Conservation (phyloP, 2,797 vertebrate genomes). For the Helarctos malayanus region DNA sequence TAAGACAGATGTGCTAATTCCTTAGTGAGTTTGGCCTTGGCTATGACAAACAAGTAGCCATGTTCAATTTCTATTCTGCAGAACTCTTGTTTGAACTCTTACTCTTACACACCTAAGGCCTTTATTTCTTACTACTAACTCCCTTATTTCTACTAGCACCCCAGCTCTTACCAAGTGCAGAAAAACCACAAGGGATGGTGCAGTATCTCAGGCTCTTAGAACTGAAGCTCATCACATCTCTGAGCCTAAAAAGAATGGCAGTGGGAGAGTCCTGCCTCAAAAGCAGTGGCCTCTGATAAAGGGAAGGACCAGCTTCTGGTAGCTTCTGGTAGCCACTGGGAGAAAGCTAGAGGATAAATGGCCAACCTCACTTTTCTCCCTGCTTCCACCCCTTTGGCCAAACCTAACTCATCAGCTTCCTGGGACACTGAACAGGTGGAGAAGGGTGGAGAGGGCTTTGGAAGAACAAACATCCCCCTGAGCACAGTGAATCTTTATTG, state of each 20-base stretch:
- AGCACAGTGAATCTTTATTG: neutral
- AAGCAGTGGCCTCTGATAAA: neutral
- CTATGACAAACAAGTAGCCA: neutral
- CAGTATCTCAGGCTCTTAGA: neutral
- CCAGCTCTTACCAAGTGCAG: neutral
- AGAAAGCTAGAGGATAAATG: neutral
- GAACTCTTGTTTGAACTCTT: neutral
- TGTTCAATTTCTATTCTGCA: neutral
- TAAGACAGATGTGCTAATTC: neutral
- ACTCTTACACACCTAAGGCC: neutral
- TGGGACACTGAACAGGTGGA: neutral
- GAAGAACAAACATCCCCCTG: neutral
- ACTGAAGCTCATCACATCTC: neutral
- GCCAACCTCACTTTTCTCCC: neutral
- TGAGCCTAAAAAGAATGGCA: neutral
- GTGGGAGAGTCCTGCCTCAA: neutral
- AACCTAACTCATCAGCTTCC: neutral
- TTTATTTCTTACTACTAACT: neutral
- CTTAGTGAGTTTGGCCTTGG: neutral
- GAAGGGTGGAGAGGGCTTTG: neutral
- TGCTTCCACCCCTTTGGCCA: neutral
- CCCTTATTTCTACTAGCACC: neutral
- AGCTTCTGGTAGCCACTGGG: neutral
- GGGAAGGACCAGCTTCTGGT: neutral
- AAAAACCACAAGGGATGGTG: neutral